Percentiles rank a stretch among this genome's conserved stretches.
These are phyloP conservation scores for Percopsis omiscomaycus DNA, from an alignment of 2,797 vertebrate species.

Conservation along the genomic window DNA sequence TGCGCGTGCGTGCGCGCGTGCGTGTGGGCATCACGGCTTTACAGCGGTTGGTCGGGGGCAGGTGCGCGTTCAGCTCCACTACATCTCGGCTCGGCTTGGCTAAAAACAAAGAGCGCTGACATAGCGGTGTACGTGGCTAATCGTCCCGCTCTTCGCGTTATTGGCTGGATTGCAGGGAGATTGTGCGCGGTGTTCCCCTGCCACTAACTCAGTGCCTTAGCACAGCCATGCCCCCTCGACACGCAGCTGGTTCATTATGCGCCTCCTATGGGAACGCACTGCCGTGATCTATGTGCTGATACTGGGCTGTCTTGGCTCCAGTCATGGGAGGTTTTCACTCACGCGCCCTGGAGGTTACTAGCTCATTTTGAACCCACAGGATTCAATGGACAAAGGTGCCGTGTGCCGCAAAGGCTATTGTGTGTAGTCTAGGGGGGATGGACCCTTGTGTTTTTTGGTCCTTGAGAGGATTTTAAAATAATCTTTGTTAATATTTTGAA, in stretches of 20 bases:
- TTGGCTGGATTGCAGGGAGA: conserved; percentile 57
- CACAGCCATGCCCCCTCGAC: conserved; percentile 26
- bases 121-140: conserved; percentile 47
- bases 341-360: no score
- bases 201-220: conserved; percentile 51
- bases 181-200: conserved; percentile 48
- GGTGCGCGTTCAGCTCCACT: conserved; percentile 28
- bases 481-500: no score
- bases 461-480: no score
- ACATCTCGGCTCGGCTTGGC: conserved; percentile 42
- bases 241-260: conserved; percentile 50
- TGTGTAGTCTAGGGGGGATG: not conserved
- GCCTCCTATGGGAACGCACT: conserved; percentile 27
- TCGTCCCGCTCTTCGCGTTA: conserved; percentile 56
- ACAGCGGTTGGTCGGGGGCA: conserved; percentile 26
- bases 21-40: conserved; percentile 17
- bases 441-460: not conserved
- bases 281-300: conserved; percentile 41
- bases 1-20: conserved; percentile 18
- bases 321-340: not conserved
- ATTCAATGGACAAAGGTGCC: no score
- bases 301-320: conserved; percentile 26
- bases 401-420: no score
- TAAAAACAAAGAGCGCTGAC: conserved; percentile 55
- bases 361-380: no score